phyloP scores from a whole-genome alignment of 2,113 vertebrate genomes.

The Brevimyrus niger region DNA sequence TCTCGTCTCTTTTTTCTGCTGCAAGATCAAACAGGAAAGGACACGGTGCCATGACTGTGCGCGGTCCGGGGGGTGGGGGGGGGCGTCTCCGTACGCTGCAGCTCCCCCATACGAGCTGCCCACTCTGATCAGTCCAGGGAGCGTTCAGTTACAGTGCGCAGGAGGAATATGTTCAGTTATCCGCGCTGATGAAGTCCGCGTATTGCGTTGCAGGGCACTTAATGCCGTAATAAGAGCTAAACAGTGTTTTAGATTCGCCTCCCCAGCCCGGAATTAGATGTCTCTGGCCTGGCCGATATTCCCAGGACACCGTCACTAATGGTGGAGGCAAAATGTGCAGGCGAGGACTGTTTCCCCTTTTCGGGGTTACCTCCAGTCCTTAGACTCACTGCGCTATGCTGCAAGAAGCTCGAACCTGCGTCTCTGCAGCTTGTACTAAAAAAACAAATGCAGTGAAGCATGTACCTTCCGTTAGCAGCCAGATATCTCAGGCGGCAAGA shows the following conservation, averaged over 20 bases:
- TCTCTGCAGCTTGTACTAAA: background rate
- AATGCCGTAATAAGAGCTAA: background rate
- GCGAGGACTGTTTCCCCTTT: background rate
- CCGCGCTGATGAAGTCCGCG: no score
- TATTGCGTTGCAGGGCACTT: background rate
- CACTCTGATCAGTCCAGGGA: background rate
- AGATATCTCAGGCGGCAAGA: background rate
- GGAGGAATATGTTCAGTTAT: background rate
- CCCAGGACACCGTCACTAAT: background rate
- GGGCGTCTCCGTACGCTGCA: background rate
- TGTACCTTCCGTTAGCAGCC: background rate
- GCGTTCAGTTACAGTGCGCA: background rate
- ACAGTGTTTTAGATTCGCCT: background rate
- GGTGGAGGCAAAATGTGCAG: background rate
- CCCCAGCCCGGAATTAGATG: background rate
- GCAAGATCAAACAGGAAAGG: background rate
- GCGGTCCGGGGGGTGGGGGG: background rate
- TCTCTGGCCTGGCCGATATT: background rate
- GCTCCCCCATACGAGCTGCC: background rate
- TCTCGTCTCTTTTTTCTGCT: background rate
- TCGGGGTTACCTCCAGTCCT: background rate
- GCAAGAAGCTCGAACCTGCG: background rate
- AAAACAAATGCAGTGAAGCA: background rate
- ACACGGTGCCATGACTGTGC: background rate
- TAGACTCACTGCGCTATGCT: background rate